Base-by-base conservation (phyloP, 2,888 invertebrate genomes). In the Cloeon dipterum region DNA sequence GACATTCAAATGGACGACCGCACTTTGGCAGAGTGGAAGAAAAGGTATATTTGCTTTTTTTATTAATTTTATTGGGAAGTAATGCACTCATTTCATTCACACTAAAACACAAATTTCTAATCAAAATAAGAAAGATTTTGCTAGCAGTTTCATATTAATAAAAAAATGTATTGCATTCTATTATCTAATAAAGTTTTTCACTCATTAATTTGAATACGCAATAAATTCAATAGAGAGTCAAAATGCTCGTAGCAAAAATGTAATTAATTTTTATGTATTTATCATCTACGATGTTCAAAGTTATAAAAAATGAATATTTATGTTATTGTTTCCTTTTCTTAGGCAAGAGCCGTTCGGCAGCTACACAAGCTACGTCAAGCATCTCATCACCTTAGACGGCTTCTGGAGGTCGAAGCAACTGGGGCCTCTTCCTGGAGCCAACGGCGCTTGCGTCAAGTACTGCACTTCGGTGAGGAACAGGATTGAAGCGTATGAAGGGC, bases 271-370 rank as follows among this genome's bases (percentile, higher is more conserved):
- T n/a, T n/a, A n/a, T n/a, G n/a, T n/a, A n/a, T n/a, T n/a, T n/a
- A n/a, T n/a, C 44, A 69, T 68, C n/a, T n/a, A n/a, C 77, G 0
- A 68, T 73, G 46, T 70, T 85, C 37, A 82, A 83, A 47, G 83
- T 81, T 44, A 83, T 83, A 47, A 62, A 66, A 11, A 78, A 79
- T n/a, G n/a, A n/a, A n/a, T n/a, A n/a, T n/a, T n/a, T n/a, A n/a
- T n/a, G n/a, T n/a, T n/a, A n/a, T n/a, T n/a, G n/a, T n/a, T n/a
- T n/a, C n/a, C n/a, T n/a, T n/a, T n/a, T n/a, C n/a, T n/a, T n/a
- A n/a, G n/a, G 26, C 81, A 83, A 49, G 70, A 79, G 50, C 85
- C 85, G 0, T 85, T 85, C 46, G 85, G 83, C 3, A 83, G 81
- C 52, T 81, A 81, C 48, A 81, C 82, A 32, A 82, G 82, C 44